Evolutionary conservation across 2,113 vertebrate genomes (phyloP).

Genomic region (Misgurnus mizolepis): DNA sequence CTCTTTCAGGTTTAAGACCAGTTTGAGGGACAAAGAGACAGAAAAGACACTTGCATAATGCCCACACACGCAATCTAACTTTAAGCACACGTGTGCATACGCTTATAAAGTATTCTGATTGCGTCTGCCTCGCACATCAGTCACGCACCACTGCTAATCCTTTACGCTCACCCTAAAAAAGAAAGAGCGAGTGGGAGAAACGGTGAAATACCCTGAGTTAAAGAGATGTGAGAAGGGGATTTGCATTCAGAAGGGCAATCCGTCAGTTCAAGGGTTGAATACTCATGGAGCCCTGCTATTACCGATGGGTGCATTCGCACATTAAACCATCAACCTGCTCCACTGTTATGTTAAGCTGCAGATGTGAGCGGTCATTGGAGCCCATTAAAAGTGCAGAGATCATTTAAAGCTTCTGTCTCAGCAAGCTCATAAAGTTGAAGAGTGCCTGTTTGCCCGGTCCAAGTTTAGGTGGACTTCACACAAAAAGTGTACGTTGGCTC

Average conservation of each 20-base stretch:
- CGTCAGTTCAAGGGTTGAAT: constrained; percentile 63
- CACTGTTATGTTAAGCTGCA: constrained; percentile 29
- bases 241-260: constrained; percentile 65
- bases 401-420: constrained; percentile 17
- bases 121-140: constrained; percentile 72
- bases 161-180: constrained; percentile 54
- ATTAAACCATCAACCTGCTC: constrained; percentile 45
- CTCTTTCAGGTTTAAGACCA: constrained; percentile 44
- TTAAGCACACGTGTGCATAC: constrained; percentile 17
- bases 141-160: constrained; percentile 73
- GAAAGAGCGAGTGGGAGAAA: constrained; percentile 7
- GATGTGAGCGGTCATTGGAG: constrained; percentile 28
- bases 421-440: constrained; percentile 6
- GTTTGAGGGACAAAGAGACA: constrained; percentile 43
- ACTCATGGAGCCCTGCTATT: constrained; percentile 47
- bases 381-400: constrained; percentile 34
- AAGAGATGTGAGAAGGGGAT: constrained; percentile 65
- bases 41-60: constrained; percentile 1
- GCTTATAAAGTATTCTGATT: constrained; percentile 70
- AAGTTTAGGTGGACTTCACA: constrained; percentile 2
- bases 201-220: constrained; percentile 52
- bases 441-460: constrained; percentile 1
- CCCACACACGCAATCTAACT: constrained; percentile 14
- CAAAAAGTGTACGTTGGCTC: constrained; percentile 53
- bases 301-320: constrained; percentile 18